These are phyloP conservation scores for Trididemnum clinides DNA, from an alignment of 23 tunicate genomes.

Conservation along the genomic window DNA sequence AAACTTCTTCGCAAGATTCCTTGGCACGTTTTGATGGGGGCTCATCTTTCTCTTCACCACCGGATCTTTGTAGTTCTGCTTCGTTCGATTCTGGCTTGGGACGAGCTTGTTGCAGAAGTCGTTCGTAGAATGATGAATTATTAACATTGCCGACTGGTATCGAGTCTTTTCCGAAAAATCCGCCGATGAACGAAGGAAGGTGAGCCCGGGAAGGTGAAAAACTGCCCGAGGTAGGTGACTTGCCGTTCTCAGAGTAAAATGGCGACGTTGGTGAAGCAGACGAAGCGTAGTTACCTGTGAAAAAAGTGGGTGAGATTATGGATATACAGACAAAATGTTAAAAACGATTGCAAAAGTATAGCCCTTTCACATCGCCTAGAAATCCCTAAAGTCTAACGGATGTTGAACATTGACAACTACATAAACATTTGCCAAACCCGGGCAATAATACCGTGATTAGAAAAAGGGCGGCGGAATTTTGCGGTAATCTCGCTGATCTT, in stretches of 20 bases:
- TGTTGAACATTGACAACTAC: too few species aligned
- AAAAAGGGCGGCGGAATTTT: too few species aligned
- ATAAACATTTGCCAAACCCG: too few species aligned
- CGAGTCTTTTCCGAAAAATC: constrained; percentile 44
- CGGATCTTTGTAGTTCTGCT: not conserved
- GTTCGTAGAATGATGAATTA: not conserved
- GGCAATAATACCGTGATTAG: too few species aligned
- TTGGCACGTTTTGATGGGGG: not conserved
- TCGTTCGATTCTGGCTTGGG: not conserved
- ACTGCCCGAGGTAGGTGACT: not conserved
- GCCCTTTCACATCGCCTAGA: too few species aligned
- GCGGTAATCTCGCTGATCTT: too few species aligned
- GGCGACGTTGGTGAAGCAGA: constrained; percentile 45
- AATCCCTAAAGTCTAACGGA: too few species aligned
- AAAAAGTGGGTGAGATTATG: too few species aligned
- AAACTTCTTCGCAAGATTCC: not conserved
- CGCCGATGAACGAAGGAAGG: constrained; percentile 64
- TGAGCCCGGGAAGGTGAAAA: constrained; percentile 60
- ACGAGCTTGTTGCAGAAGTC: not conserved
- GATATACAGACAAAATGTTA: too few species aligned
- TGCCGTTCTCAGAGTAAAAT: not conserved
- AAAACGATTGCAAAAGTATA: too few species aligned
- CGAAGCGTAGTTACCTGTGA: constrained; percentile 29
- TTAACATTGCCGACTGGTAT: not conserved
- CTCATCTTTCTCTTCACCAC: not conserved